Conservation (phyloP, 2,113 vertebrate species). For the Globicephala melas region DNA sequence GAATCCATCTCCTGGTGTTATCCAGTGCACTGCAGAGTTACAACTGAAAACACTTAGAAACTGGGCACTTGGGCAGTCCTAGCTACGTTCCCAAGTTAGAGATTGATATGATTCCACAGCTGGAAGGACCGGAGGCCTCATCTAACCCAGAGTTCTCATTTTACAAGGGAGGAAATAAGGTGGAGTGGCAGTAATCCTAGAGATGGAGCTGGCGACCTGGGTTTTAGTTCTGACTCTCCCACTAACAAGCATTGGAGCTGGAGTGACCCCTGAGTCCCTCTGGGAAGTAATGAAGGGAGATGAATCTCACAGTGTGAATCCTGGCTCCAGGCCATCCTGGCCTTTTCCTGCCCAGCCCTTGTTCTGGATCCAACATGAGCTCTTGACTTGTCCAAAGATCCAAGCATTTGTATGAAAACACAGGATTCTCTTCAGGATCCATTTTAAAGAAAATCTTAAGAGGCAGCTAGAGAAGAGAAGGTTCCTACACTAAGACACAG, state of each 20-base stretch:
- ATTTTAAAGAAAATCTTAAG: neutral
- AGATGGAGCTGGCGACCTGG: accelerated
- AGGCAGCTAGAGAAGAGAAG: neutral
- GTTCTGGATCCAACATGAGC: neutral
- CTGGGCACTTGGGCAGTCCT: neutral
- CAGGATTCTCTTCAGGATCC: neutral
- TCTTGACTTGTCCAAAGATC: neutral
- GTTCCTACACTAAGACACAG: neutral
- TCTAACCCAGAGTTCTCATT: neutral
- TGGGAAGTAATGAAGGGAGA: neutral
- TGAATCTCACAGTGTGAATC: neutral
- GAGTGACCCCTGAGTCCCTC: neutral
- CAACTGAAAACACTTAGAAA: neutral
- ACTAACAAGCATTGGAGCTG: neutral
- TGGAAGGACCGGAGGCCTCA: neutral
- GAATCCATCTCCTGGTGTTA: neutral
- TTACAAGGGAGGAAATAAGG: neutral
- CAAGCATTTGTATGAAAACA: neutral
- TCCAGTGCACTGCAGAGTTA: neutral
- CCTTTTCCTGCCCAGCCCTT: neutral
- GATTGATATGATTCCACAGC: neutral
- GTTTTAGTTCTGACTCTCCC: neutral
- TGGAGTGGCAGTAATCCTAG: too few species aligned
- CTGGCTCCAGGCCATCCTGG: too few species aligned
- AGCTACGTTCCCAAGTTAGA: neutral